Evolutionary conservation across 2,113 vertebrate species (phyloP), one percentile per base, ranked within the genome.

Genomic region (Himantopus leucocephalus): DNA sequence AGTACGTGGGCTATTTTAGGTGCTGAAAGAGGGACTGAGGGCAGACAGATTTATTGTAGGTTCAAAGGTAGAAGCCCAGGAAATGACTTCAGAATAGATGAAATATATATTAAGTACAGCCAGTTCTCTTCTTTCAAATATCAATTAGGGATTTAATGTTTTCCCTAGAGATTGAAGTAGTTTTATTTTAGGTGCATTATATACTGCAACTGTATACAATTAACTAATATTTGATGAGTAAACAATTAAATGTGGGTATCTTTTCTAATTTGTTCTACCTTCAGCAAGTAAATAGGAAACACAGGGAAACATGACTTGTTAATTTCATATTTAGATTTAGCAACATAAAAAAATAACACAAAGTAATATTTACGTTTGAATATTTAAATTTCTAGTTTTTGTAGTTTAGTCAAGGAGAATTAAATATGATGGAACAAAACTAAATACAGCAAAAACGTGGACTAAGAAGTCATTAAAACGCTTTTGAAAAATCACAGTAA

Each of bases 141-240:
- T 94, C 59, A 90, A 19, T 94, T 93, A 93, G 50, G 79, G 34
- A 88, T 80, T 37, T 88, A 66, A 73, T 68, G n/a, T 92, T 97
- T 96, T 83, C 43, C 32, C 30, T 67, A 24, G 75, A 74, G 71
- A 71, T 0, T 64, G 43, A 71, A 63, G 52, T 48, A 48, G 30
- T 80, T 90, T 72, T 86, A 27, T 66, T 91, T 95, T 5, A 1
- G 52, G 17, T 85, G 52, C 22, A 35, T 56, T 52, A 83, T 92
- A 41, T 83, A 62, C 35, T 63, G n/a, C 50, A 82, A 52, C 41
- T 87, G 22, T 60, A 30, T 64, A 30, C 16, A 53, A 29, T 58
- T 78, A 89, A 91, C 32, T 84, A 68, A 41, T 72, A 73, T n/a
- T 62, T 73, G 45, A 79, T 72, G n/a, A 68, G 37, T 79, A 79